Evolutionary conservation across 2,888 invertebrate genomes (phyloP), one percentile per base, ranked within the genome.

Genomic region (Apamea crenata): DNA sequence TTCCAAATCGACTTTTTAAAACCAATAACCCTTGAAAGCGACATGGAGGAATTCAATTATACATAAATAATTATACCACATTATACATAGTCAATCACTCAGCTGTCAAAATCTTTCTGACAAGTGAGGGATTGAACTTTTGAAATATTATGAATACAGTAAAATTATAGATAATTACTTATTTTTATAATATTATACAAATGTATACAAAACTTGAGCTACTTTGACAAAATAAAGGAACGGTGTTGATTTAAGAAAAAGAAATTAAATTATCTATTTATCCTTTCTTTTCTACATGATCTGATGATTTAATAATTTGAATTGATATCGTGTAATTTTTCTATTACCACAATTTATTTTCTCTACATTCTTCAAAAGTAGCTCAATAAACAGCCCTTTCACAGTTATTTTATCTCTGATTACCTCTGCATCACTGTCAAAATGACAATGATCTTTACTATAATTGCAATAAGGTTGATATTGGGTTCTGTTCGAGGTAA

Each of bases 51-150:
- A 59, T 72, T 56, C 44, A 79, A 84, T 59, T 50, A 40, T 32
- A 65, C 18, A 7, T 66, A 56, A 12, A 36, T 47, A 70, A 70
- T 65, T 75, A 74, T 68, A 68, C 77, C 68, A 36, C n/a, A 59
- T 16, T 25, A 36, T 14, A 56, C 16, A 36, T 59, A 65, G 63
- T 76, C 53, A 85, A 83, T 84, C 81, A 80, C 86, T 89, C 88
- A 88, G 77, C 80, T 88, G 88, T 88, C 88, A 88, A 85, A 89
- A 70, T 10, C 14, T 36, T 74, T 88, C 89, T 88, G 88, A 88
- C 88, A 83, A 77, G 80, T 83, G 83, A 85, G 88, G 14, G 77
- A 85, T 87, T 83, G 1, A 59, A 77, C 74, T 84, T 78, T 50
- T 16, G 67, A 70, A 67, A 47, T 50, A 68, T 0, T 32, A 74